Conservation (phyloP, 2,113 vertebrate species). For the Paraplagusia blochii region DNA sequence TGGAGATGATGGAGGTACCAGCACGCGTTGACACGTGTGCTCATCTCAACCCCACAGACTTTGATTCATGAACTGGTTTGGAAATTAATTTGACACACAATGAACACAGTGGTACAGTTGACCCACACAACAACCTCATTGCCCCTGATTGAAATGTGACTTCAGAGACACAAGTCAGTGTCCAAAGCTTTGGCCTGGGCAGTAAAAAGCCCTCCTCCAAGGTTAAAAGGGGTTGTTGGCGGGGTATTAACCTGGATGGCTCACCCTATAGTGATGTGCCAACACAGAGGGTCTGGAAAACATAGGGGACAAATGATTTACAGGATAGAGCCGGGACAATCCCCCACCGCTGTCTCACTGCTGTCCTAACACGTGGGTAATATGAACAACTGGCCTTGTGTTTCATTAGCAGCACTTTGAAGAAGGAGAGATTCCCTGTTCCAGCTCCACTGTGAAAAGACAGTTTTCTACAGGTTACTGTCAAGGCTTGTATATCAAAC, state of each 20-base stretch:
- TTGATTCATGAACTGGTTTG: conserved; percentile 32
- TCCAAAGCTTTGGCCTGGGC: conserved; percentile 4
- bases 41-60: conserved; percentile 3
- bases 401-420: conserved; percentile 19
- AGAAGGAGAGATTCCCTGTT: too few species aligned
- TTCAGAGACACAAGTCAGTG: conserved; percentile 40
- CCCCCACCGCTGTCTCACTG: background rate
- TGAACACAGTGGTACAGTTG: conserved; percentile 8
- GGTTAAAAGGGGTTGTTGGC: conserved; percentile 55
- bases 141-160: conserved; percentile 19
- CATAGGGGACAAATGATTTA: conserved; percentile 36
- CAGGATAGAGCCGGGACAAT: background rate
- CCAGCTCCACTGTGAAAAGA: too few species aligned
- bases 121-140: conserved; percentile 17
- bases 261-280: conserved; percentile 32
- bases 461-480: too few species aligned
- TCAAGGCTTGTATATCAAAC: too few species aligned
- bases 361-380: conserved; percentile 23
- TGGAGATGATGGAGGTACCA: background rate
- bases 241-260: conserved; percentile 54
- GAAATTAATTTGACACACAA: conserved; percentile 16
- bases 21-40: conserved; percentile 4
- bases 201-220: conserved; percentile 18
- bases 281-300: conserved; percentile 4
- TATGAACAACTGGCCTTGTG: conserved; percentile 23